These are phyloP conservation scores for Martes martes DNA, from an alignment of 2,113 vertebrate genomes.

Conservation along the genomic window DNA sequence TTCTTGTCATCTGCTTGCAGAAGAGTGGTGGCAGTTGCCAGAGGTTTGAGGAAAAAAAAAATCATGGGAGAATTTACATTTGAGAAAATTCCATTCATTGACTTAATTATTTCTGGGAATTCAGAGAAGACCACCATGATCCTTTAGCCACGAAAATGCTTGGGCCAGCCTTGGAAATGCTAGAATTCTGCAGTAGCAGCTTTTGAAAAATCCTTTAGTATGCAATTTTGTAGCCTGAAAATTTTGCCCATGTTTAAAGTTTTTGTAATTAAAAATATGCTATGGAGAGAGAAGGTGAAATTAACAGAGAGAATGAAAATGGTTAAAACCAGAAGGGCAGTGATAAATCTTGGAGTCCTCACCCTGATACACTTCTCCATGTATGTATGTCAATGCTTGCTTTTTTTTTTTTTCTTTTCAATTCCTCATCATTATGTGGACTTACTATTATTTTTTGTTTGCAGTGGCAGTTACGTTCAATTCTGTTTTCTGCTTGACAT, in stretches of 20 bases:
- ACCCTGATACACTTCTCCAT: not conserved
- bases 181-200: not conserved
- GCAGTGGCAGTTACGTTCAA: not conserved
- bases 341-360: conserved; percentile 26
- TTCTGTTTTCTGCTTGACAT: not conserved
- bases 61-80: conserved; percentile 70
- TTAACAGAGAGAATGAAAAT: not conserved
- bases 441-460: not conserved
- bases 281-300: not conserved
- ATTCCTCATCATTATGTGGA: not conserved
- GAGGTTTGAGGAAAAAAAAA: conserved; percentile 36
- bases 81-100: conserved; percentile 76
- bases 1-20: conserved; percentile 62
- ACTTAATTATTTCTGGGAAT: conserved; percentile 77
- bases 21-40: conserved; percentile 55
- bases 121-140: conserved; percentile 73
- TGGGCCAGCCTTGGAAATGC: not conserved
- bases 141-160: conserved; percentile 7
- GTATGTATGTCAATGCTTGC: not conserved
- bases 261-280: not conserved
- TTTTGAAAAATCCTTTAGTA: conserved; percentile 27
- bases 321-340: not conserved
- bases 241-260: not conserved
- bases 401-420: not conserved
- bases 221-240: not conserved